These are phyloP conservation scores for Mesocentrotus franciscanus DNA, from an alignment of 53 echinoderm and acorn worm genomes.

Conservation along the genomic window DNA sequence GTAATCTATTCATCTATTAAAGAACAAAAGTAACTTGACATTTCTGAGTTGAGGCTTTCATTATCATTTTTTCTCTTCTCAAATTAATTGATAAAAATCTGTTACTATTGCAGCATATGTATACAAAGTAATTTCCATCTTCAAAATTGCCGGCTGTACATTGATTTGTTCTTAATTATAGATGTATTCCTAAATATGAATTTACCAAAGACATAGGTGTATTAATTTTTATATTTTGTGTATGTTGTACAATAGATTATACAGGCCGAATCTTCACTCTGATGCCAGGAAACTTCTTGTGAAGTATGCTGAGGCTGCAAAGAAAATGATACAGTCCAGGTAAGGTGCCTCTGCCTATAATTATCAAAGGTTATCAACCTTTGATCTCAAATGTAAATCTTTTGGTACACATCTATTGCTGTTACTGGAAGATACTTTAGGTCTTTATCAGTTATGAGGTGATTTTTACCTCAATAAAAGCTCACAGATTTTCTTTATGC, in stretches of 20 bases:
- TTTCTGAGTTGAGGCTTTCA: too few relatives aligned
- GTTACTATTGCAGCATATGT: too few relatives aligned
- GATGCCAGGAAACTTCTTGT: conserved; percentile 85
- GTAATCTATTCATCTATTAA: too few relatives aligned
- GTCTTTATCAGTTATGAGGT: not conserved
- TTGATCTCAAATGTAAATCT: not conserved
- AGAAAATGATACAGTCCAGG: conserved; percentile 94
- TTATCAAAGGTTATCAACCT: not conserved
- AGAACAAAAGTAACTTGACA: too few relatives aligned
- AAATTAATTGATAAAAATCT: too few relatives aligned
- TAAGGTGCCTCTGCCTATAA: conserved; percentile 42
- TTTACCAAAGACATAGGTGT: too few relatives aligned
- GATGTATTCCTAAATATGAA: too few relatives aligned
- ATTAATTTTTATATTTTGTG: not conserved
- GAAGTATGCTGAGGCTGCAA: conserved; percentile 95
- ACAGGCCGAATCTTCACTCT: conserved; percentile 81
- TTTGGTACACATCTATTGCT: not conserved
- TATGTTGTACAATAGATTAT: conserved; percentile 65
- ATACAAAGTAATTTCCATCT: too few relatives aligned
- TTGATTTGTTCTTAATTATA: too few relatives aligned
- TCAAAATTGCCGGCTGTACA: too few relatives aligned
- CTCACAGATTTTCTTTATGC: not conserved
- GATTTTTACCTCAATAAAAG: not conserved
- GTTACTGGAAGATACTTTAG: not conserved
- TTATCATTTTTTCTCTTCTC: too few relatives aligned